Percentiles rank a stretch among this genome's conserved stretches.
Conservation (phyloP, 1,140 invertebrate species). For the Cotesia vestalis region DNA sequence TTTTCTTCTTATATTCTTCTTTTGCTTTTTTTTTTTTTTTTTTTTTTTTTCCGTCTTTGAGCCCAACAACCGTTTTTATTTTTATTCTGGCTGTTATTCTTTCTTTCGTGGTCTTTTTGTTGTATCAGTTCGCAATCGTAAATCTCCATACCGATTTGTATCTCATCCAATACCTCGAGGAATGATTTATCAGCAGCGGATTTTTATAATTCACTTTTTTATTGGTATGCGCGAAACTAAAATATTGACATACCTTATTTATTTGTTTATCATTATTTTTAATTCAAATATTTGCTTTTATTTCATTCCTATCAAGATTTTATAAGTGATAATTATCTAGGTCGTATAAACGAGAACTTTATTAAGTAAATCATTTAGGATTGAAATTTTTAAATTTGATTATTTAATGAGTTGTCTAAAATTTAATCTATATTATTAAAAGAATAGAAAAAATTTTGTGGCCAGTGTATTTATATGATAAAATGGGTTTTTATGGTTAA, state of each 20-base stretch:
- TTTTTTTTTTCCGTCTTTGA: neutral
- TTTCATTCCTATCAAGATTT: too few species aligned
- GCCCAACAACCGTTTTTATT: neutral
- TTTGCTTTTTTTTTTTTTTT: neutral
- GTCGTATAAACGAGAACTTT: too few species aligned
- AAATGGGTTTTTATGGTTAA: too few species aligned
- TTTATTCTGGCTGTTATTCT: neutral
- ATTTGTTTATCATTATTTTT: neutral
- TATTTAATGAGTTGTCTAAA: too few species aligned
- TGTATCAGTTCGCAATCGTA: constrained; percentile 11
- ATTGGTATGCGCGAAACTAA: neutral
- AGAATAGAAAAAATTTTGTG: too few species aligned
- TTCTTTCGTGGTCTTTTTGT: neutral
- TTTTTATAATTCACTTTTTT: constrained; percentile 10
- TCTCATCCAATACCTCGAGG: constrained; percentile 21
- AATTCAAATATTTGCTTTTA: too few species aligned
- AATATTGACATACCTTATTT: neutral
- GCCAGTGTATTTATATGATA: too few species aligned
- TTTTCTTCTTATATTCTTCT: neutral
- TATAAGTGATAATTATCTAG: neutral
- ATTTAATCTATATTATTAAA: too few species aligned
- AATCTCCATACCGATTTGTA: constrained; percentile 32
- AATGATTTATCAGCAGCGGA: constrained; percentile 20
- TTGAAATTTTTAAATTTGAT: too few species aligned
- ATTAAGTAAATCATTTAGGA: too few species aligned